Conservation (phyloP, 1,140 invertebrate species). For the Hypothenemus hampei region DNA sequence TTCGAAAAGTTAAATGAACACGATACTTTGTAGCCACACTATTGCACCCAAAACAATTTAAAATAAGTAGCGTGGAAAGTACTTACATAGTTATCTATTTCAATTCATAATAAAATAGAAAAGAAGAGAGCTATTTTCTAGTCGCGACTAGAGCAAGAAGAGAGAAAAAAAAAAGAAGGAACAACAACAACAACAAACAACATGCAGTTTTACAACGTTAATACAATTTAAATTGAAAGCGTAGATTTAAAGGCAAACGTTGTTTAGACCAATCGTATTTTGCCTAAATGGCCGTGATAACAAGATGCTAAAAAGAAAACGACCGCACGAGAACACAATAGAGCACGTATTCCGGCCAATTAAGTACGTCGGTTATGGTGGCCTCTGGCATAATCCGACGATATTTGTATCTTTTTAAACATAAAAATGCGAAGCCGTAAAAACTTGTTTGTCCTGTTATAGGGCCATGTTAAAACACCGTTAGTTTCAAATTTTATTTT, state of each 20-base stretch:
- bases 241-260: conserved; percentile 14
- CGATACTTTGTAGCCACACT: conserved; percentile 18
- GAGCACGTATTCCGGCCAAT: conserved; percentile 23
- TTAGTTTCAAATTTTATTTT: conserved; percentile 6
- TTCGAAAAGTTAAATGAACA: conserved; percentile 23
- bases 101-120: too few species aligned
- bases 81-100: too few species aligned
- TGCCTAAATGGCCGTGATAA: conserved; percentile 16
- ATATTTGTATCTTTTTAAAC: conserved; percentile 9
- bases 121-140: too few species aligned
- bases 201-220: conserved; percentile 15
- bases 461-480: background rate
- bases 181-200: conserved; percentile 9
- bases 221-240: conserved; percentile 20
- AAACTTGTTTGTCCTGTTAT: conserved; percentile 12
- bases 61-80: too few species aligned
- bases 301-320: conserved; percentile 25
- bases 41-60: conserved; percentile 19
- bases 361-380: conserved; percentile 19
- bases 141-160: too few species aligned
- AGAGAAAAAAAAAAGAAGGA: too few species aligned
- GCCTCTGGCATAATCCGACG: conserved; percentile 14
- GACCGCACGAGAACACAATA: conserved; percentile 7
- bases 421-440: conserved; percentile 7
- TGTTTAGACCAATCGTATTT: conserved; percentile 24